These are phyloP conservation scores for Neolamprologus toae DNA, from an alignment of 2,113 vertebrate genomes.

Conservation along the genomic window DNA sequence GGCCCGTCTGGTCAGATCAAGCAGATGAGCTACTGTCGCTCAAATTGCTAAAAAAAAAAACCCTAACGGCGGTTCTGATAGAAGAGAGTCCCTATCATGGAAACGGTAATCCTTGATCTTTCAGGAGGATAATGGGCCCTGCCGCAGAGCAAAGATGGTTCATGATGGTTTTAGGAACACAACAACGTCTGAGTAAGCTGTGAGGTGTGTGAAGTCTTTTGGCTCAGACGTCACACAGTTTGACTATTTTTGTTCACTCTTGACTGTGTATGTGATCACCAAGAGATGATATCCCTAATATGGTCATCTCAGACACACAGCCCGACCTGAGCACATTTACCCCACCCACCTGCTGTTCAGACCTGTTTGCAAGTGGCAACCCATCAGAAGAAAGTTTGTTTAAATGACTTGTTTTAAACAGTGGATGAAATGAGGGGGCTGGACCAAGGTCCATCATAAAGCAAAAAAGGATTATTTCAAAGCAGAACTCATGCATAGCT, in stretches of 20 bases:
- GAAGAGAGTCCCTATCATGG: neutral
- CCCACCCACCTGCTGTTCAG: neutral
- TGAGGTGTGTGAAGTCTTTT: neutral
- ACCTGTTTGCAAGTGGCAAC: neutral
- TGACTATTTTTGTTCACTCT: neutral
- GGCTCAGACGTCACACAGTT: neutral
- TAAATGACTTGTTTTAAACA: neutral
- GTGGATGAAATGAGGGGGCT: neutral
- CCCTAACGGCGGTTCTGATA: rapidly evolving
- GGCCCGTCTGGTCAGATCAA: neutral
- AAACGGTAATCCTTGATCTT: neutral
- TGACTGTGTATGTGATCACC: neutral
- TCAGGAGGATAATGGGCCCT: neutral
- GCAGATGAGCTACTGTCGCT: neutral
- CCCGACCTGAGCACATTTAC: neutral
- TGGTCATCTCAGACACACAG: neutral
- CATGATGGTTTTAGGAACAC: neutral
- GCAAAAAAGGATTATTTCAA: neutral
- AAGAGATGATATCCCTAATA: neutral
- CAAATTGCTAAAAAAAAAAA: neutral
- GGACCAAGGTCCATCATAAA: neutral
- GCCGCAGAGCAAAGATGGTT: neutral
- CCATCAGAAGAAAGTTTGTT: neutral
- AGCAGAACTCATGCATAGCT: neutral
- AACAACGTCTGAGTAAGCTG: neutral